Base-by-base conservation (phyloP, 2,888 invertebrate species). In the Lithodes maja region DNA sequence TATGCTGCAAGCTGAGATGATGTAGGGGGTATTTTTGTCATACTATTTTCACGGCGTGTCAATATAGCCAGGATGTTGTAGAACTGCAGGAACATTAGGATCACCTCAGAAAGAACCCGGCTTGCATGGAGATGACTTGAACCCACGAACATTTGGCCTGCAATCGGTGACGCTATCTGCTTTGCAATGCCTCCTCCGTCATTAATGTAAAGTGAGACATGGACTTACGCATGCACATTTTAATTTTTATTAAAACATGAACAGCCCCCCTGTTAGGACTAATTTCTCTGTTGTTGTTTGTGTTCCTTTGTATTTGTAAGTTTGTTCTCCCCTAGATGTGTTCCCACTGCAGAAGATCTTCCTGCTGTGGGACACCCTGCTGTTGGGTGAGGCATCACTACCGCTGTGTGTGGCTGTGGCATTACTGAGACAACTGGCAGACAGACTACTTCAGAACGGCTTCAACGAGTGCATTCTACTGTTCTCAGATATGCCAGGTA, bases 391-490 rank as follows among this genome's bases (percentile, higher is more conserved):
- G 93, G 97, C 98, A 0, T 97, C 98, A 0, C 97, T 98, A 93
- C 99, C 99, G 0, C 94, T 99, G 1, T 98, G 97, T 93, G 97
- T 99, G 93, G 99, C 99, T 0, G 96, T 99, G 7, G 97, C 98
- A 0, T 97, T 99, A 92, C 94, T 99, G 75, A 95, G 96, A 86
- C 99, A 99, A 93, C 94, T 99, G 53, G 95, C 98, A 85, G 96
- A 96, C 92, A 96, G 97, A 0, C 94, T 99, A 5, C 95, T 99
- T 2, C 95, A 95, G 3, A 98, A 98, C 0, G 98, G 98, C 9
- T 99, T 99, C 94, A 99, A 99, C 94, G 99, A 99, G 93, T 99
- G 99, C 93, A 99, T 99, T 92, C 94, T 99, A 71, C 95, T 99
- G 50, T 99, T 99, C 94, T 99, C 99, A n/a, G 99, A 99, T 94